Conservation (phyloP, 2,113 vertebrate genomes). For the Rhadina sibilatrix region DNA sequence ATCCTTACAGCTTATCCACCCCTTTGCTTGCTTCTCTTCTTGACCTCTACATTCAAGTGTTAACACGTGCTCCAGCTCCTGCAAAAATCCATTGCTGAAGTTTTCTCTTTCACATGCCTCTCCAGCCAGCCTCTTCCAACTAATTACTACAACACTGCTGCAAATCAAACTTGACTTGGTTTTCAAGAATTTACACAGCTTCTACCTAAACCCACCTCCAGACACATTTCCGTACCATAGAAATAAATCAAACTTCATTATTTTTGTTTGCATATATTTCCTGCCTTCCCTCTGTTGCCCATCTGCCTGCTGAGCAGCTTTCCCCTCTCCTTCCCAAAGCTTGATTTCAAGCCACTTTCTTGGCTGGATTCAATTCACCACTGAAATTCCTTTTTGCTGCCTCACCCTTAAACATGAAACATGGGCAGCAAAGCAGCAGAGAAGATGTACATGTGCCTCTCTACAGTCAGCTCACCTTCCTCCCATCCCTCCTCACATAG, state of each 20-base stretch:
- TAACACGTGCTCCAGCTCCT: background rate
- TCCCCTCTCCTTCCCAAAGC: background rate
- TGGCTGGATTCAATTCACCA: slow-evolving; percentile 3
- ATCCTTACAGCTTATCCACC: background rate
- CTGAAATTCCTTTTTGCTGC: slow-evolving; percentile 26
- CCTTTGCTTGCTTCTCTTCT: background rate
- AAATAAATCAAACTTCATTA: background rate
- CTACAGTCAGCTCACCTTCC: background rate
- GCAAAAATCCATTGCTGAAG: background rate
- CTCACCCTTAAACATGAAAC: background rate
- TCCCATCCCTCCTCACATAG: background rate
- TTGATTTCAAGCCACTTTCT: background rate
- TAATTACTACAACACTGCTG: background rate
- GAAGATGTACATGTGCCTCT: background rate
- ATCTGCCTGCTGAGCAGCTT: slow-evolving; percentile 1
- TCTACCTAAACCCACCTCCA: background rate
- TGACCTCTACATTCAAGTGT: background rate
- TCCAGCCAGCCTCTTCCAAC: background rate
- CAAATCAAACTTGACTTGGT: background rate
- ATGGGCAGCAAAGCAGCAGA: background rate
- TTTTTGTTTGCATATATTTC: slow-evolving; percentile 1
- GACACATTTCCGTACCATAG: background rate
- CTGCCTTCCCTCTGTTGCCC: background rate
- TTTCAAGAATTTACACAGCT: background rate
- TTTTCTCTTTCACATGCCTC: background rate